phyloP scores from a whole-genome alignment of 2,113 vertebrate genomes.

The Oncorhynchus nerka region DNA sequence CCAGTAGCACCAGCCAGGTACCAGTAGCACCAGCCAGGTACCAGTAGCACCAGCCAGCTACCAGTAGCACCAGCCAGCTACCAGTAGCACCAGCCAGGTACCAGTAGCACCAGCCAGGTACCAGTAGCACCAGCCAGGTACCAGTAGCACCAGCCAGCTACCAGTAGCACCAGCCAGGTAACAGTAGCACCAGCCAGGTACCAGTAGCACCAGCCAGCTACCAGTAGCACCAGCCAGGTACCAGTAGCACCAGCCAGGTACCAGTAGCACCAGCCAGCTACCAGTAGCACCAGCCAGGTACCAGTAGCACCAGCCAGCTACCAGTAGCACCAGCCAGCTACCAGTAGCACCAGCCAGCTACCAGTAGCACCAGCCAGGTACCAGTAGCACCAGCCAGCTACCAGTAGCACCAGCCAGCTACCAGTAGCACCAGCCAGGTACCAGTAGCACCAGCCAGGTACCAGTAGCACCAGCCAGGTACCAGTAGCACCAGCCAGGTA shows the following conservation, averaged over 20 bases:
- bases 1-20: conserved; percentile 40
- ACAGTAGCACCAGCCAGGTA: background rate
- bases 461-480: background rate
- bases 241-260: conserved; percentile 42
- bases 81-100: background rate
- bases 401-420: background rate
- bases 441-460: background rate
- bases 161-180: conserved; percentile 39
- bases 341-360: conserved; percentile 40
- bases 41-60: background rate
- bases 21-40: background rate
- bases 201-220: background rate
- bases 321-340: background rate
- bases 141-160: background rate
- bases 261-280: background rate
- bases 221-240: background rate
- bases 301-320: background rate
- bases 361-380: background rate
- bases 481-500: background rate
- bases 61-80: conserved; percentile 40
- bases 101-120: background rate
- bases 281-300: background rate
- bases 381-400: background rate
- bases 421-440: conserved; percentile 41
- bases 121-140: background rate